Evolutionary conservation across 2,888 invertebrate genomes (phyloP), one percentile per base, ranked within the genome.

Genomic region (Nemotelus nigrinus): DNA sequence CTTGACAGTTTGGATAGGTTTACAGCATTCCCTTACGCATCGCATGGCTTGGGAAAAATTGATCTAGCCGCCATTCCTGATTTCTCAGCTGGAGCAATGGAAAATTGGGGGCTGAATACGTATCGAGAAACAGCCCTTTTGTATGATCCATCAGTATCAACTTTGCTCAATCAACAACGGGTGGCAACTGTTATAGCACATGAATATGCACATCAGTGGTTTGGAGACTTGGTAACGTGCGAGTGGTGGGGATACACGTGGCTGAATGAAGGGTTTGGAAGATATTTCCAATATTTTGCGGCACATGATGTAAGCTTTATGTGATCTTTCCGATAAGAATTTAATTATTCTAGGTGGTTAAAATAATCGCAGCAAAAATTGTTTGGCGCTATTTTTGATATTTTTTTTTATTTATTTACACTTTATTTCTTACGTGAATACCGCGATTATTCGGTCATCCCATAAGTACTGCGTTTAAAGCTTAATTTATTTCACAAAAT

Each of bases 61-160:
- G 94, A 96, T 83, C 91, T 96, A 83, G 91, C 95, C n/a, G 96
- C 95, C 2, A 90, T 97, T 78, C 93, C 95, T 0, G 94, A 96
- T 84, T 96, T 96, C 85, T 90, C 90, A 67, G 92, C 93, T 80
- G 94, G 94, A 63, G 96, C 96, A 74, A 96, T 96, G 96, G 96
- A 96, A 84, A 96, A 97, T 85, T 96, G 96, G 96, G 96, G 96
- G 5, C 88, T 96, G 44, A 89, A 96, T 5, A 96, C 94, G 2
- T 96, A 93, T 87, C 91, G 93, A 77, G 94, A 95, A 84, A 90
- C 91, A 0, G 89, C 90, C 0, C 86, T 94, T 79, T 85, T 95
- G 2, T 93, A 90, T 80, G 92, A 93, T 72, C 88, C 89, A 58
- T 84, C 88, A 2, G 87, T 89, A 47, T 91, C 92, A 0, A 90